Percentiles rank a stretch among this genome's conserved stretches.
These are phyloP conservation scores for Lontra canadensis DNA, from an alignment of 2,113 vertebrate species.

Conservation along the genomic window DNA sequence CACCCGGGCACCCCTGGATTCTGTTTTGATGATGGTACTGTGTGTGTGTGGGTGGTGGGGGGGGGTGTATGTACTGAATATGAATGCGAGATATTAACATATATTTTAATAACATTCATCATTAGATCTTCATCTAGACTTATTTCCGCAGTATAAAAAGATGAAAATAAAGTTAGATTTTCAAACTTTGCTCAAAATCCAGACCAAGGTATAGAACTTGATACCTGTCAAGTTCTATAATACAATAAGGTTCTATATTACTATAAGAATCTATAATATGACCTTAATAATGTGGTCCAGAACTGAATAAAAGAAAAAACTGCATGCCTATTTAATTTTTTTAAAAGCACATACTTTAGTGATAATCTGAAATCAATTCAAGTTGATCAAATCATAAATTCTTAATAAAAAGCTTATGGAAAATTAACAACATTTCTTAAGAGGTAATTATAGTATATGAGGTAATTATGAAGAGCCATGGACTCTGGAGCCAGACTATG, in stretches of 20 bases:
- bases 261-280: neutral
- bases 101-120: neutral
- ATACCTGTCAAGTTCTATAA: constrained; percentile 10
- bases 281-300: neutral
- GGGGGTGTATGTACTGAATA: too few relatives aligned
- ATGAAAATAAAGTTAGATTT: neutral
- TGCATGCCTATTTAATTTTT: neutral
- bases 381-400: constrained; percentile 8
- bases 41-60: too few relatives aligned
- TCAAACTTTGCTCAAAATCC: neutral
- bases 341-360: constrained; percentile 7
- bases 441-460: neutral
- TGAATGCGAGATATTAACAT: neutral
- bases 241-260: neutral
- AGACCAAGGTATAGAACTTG: neutral
- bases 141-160: neutral
- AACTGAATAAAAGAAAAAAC: neutral
- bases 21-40: too few relatives aligned
- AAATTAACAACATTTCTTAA: neutral
- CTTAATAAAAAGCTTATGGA: constrained; percentile 44
- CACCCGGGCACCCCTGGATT: neutral
- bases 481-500: neutral
- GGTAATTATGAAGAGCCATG: neutral
- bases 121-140: neutral
- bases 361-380: constrained; percentile 27